Evolutionary conservation across 2,888 invertebrate genomes (phyloP).

Genomic region (Dioctria linearis): DNA sequence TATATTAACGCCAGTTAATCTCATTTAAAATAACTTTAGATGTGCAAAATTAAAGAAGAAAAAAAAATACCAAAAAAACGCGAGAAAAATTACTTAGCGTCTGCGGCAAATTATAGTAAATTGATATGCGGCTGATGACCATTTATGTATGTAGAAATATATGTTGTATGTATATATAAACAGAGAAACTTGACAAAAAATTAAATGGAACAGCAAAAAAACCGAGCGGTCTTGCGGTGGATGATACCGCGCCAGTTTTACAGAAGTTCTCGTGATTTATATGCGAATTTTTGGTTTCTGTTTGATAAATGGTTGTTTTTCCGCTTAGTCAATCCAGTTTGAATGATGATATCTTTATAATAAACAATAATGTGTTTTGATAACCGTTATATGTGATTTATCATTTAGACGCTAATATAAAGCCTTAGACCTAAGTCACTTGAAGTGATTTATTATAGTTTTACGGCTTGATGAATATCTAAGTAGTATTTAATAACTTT

Average conservation of each 20-base stretch:
- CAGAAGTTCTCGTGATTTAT: conserved; percentile 14
- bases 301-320: conserved; percentile 27
- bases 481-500: no score
- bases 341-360: conserved; percentile 6
- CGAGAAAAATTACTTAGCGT: conserved; percentile 49
- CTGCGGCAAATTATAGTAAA: conserved; percentile 25
- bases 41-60: background rate
- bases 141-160: background rate
- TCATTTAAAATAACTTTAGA: conserved; percentile 1
- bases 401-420: background rate
- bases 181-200: no score
- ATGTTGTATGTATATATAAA: no score
- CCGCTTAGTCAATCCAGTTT: background rate
- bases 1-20: background rate
- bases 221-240: no score
- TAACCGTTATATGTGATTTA: conserved; percentile 4
- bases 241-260: background rate
- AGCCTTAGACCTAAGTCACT: background rate
- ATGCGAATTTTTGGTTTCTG: conserved; percentile 22
- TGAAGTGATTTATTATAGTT: background rate
- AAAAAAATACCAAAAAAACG: conserved; percentile 16
- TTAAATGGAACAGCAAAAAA: no score
- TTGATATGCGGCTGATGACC: background rate
- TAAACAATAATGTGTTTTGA: background rate
- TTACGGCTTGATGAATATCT: background rate